Conservation (phyloP, 2,888 invertebrate species). For the Ectobius pallidus region DNA sequence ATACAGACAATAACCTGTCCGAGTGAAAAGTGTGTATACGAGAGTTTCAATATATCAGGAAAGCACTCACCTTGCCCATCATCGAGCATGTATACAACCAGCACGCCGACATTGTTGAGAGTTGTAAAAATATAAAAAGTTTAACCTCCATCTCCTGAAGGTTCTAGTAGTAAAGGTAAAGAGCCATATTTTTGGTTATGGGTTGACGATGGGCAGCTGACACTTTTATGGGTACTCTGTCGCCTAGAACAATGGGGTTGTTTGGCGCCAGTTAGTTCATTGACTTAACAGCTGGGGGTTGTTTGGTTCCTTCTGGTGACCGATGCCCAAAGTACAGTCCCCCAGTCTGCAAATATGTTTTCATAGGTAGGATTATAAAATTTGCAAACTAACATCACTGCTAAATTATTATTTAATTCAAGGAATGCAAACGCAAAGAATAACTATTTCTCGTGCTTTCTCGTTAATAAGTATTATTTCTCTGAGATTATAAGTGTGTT, state of each 20-base stretch:
- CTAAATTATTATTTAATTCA: too few species aligned
- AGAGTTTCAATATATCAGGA: too few species aligned
- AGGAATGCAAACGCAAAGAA: too few species aligned
- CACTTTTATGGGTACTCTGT: constrained; percentile 28
- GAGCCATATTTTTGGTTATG: constrained; percentile 13
- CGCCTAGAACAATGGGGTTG: constrained; percentile 27
- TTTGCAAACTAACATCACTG: too few species aligned
- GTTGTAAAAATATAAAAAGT: neutral
- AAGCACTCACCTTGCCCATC: too few species aligned
- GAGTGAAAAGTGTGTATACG: too few species aligned
- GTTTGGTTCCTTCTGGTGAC: neutral
- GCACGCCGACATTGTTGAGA: neutral
- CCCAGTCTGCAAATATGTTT: too few species aligned
- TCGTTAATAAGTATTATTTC: too few species aligned
- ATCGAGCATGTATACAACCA: constrained; percentile 2
- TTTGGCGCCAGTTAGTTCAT: constrained; percentile 15
- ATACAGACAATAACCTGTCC: too few species aligned
- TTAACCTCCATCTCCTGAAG: neutral
- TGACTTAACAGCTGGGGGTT: constrained; percentile 15
- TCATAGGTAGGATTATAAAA: too few species aligned
- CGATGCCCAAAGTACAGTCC: neutral
- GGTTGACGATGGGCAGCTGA: constrained; percentile 29
- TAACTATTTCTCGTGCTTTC: too few species aligned
- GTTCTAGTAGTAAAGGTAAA: constrained; percentile 9
- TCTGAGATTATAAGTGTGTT: too few species aligned